phyloP scores from a whole-genome alignment of 1,140 invertebrate species.

The Drosophila yakuba region DNA sequence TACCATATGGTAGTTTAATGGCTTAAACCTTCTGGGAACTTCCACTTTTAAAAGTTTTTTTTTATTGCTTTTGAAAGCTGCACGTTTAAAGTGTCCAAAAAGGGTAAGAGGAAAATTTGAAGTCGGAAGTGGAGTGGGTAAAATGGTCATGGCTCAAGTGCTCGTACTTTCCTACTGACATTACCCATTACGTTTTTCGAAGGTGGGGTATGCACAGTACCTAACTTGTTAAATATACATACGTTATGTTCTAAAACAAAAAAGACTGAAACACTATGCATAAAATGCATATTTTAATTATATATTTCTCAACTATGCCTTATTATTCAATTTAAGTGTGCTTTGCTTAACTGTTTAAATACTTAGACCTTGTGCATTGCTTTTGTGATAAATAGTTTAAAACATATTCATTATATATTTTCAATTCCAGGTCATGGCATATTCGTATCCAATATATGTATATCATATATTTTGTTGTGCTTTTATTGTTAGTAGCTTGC shows the following conservation, averaged over 20 bases:
- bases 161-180: slow-evolving; percentile 12
- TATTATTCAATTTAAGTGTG: neutral
- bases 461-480: slow-evolving; percentile 7
- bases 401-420: neutral
- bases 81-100: slow-evolving; percentile 17
- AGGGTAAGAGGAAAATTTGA: slow-evolving; percentile 1
- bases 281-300: neutral
- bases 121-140: slow-evolving; percentile 44
- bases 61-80: slow-evolving; percentile 42
- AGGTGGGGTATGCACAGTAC: neutral
- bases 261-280: neutral
- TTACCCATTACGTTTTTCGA: slow-evolving; percentile 1
- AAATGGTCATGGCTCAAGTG: slow-evolving; percentile 45
- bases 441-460: neutral
- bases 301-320: neutral
- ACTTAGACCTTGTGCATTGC: neutral
- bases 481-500: slow-evolving; percentile 33
- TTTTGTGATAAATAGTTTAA: neutral
- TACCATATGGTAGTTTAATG: slow-evolving; percentile 3
- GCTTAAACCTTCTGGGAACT: slow-evolving; percentile 20
- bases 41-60: slow-evolving; percentile 30
- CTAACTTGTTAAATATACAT: too few species aligned
- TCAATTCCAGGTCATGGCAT: slow-evolving; percentile 1
- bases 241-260: neutral
- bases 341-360: neutral